phyloP scores from a whole-genome alignment of 2,113 vertebrate genomes.

The Lophura nycthemera region DNA sequence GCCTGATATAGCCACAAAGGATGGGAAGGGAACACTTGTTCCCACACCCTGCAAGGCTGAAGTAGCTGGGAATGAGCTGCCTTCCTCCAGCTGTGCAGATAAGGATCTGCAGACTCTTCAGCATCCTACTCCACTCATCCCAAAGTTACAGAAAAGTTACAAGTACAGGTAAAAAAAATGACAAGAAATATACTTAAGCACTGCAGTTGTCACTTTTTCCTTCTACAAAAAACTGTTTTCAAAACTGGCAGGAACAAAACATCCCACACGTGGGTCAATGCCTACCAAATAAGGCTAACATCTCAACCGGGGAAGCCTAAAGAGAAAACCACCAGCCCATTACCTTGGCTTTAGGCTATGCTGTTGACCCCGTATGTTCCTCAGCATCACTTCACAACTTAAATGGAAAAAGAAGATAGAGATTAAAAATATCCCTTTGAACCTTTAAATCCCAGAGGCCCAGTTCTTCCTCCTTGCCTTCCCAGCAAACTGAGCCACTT shows the following conservation, averaged over 20 bases:
- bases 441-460: constrained; percentile 10
- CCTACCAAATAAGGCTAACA: not conserved
- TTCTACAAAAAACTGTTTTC: not conserved
- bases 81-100: constrained; percentile 54
- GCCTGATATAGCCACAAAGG: not conserved
- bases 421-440: constrained; percentile 42
- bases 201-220: not conserved
- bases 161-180: not conserved
- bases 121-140: not conserved
- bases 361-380: not conserved
- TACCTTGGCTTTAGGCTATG: not conserved
- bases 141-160: not conserved
- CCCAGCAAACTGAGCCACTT: not conserved
- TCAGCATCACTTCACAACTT: constrained; percentile 3
- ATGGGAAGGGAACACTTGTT: not conserved
- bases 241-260: not conserved
- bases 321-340: constrained; percentile 8
- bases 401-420: not conserved
- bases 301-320: not conserved
- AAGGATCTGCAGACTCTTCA: not conserved
- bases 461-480: not conserved
- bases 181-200: not conserved
- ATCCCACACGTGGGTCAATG: not conserved
- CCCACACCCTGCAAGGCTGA: constrained; percentile 32
- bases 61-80: constrained; percentile 21